Evolutionary conservation across 2,888 invertebrate genomes (phyloP).

Genomic region (Nycteola revayana): DNA sequence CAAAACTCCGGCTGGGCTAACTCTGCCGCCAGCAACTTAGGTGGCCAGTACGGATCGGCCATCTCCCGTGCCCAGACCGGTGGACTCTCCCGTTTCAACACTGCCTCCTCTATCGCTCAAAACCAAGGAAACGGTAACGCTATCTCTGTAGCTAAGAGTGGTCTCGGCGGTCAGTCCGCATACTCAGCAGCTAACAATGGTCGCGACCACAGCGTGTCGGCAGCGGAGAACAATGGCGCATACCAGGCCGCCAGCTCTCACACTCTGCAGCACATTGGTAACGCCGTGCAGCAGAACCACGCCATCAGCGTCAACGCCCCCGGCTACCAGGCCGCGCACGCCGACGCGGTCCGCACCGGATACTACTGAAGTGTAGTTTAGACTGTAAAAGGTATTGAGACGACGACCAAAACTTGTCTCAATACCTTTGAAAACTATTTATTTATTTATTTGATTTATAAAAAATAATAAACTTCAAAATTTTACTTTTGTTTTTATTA

Average conservation of each 20-base stretch:
- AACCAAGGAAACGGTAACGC: slow-evolving; percentile 40
- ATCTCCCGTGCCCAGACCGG: slow-evolving; percentile 45
- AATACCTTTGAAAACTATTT: slow-evolving; percentile 38
- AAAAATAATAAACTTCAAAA: slow-evolving; percentile 43
- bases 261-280: slow-evolving; percentile 41
- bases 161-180: slow-evolving; percentile 17
- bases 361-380: slow-evolving; percentile 41
- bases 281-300: slow-evolving; percentile 47
- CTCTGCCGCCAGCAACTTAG: slow-evolving; percentile 47
- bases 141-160: slow-evolving; percentile 37
- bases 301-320: slow-evolving; percentile 60
- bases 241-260: slow-evolving; percentile 57
- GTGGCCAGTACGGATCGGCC: slow-evolving; percentile 48
- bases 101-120: slow-evolving; percentile 33
- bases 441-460: not conserved
- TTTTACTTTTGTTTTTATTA: slow-evolving; percentile 18
- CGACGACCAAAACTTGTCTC: slow-evolving; percentile 64
- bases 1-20: slow-evolving; percentile 53
- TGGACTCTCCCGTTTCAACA: slow-evolving; percentile 22
- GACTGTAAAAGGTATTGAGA: slow-evolving; percentile 49
- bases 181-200: slow-evolving; percentile 40
- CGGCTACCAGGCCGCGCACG: slow-evolving; percentile 57
- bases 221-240: slow-evolving; percentile 49
- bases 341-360: slow-evolving; percentile 58
- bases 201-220: slow-evolving; percentile 47